These are phyloP conservation scores for Oscheius onirici DNA, from an alignment of 2,888 invertebrate species.

Conservation along the genomic window DNA sequence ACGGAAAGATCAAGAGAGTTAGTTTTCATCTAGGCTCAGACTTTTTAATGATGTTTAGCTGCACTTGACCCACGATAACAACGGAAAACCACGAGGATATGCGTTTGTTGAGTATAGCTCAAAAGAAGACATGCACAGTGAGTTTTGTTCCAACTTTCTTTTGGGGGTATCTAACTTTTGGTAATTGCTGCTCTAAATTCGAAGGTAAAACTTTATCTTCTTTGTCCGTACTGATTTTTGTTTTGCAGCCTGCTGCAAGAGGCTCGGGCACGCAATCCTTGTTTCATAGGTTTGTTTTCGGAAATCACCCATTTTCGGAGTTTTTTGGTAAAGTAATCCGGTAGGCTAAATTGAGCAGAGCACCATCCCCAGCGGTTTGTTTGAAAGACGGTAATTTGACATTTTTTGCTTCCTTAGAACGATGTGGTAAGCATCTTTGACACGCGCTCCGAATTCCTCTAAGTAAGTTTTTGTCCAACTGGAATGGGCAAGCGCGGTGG, in stretches of 20 bases:
- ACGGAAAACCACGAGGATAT: conserved; percentile 90
- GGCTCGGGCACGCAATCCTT: conserved; percentile 41
- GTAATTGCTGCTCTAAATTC: neutral
- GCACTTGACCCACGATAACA: conserved; percentile 79
- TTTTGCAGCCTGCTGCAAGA: conserved; percentile 40
- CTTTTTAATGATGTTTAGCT: conserved; percentile 77
- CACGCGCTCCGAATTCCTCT: conserved; percentile 6
- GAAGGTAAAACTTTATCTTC: conserved; percentile 16
- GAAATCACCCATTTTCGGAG: conserved; percentile 38
- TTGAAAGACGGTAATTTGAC: conserved; percentile 29
- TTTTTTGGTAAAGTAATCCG: neutral
- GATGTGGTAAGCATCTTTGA: neutral
- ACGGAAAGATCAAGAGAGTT: conserved; percentile 96
- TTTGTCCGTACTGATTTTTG: conserved; percentile 33
- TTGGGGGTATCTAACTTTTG: neutral
- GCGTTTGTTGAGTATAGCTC: conserved; percentile 99
- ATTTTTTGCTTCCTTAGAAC: conserved; percentile 31
- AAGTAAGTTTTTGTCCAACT: conserved; percentile 25
- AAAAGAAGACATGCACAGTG: conserved; percentile 99
- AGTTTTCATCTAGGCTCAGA: conserved; percentile 54
- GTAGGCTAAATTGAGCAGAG: conserved; percentile 3
- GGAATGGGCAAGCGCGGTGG: conserved; percentile 9
- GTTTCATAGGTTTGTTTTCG: conserved; percentile 54
- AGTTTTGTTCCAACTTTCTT: conserved; percentile 76
- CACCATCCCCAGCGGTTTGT: conserved; percentile 33